Evolutionary conservation across 2,888 invertebrate species (phyloP).

Genomic region (Sesia bembeciformis): DNA sequence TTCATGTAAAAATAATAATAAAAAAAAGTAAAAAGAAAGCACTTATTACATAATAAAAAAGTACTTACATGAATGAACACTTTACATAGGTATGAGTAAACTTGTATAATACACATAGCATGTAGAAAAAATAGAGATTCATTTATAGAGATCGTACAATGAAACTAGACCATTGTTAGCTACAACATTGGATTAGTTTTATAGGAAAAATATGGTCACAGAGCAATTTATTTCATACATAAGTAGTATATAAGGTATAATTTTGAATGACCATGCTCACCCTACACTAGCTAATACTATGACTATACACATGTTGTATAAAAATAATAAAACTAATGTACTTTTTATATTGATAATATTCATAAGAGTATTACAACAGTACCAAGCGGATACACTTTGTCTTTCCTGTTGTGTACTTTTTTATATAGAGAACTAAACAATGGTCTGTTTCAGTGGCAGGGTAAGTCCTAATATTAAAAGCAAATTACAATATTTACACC

Average conservation of each 20-base stretch:
- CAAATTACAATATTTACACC: constrained; percentile 71
- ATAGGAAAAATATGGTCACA: too few species aligned
- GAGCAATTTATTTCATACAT: too few species aligned
- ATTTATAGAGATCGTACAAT: constrained; percentile 70
- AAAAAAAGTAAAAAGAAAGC: constrained; percentile 9
- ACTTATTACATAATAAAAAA: constrained; percentile 10
- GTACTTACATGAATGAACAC: constrained; percentile 42
- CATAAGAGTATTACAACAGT: constrained; percentile 4
- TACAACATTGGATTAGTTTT: too few species aligned
- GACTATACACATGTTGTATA: too few species aligned
- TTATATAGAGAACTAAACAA: constrained; percentile 35
- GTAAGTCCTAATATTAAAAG: constrained; percentile 59
- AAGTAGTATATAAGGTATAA: too few species aligned
- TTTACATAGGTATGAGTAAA: constrained; percentile 63
- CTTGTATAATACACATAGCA: constrained; percentile 68
- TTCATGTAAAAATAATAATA: constrained; percentile 6
- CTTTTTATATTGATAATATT: constrained; percentile 4
- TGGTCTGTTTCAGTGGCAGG: constrained; percentile 69
- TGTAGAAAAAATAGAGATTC: constrained; percentile 75
- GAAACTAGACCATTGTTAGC: constrained; percentile 67
- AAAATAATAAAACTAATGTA: constrained; percentile 1
- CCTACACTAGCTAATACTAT: too few species aligned
- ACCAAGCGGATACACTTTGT: neutral
- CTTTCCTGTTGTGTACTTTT: neutral
- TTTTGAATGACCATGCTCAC: too few species aligned